Conservation (phyloP, 2,888 invertebrate genomes). For the Lacanobia wlatinum region DNA sequence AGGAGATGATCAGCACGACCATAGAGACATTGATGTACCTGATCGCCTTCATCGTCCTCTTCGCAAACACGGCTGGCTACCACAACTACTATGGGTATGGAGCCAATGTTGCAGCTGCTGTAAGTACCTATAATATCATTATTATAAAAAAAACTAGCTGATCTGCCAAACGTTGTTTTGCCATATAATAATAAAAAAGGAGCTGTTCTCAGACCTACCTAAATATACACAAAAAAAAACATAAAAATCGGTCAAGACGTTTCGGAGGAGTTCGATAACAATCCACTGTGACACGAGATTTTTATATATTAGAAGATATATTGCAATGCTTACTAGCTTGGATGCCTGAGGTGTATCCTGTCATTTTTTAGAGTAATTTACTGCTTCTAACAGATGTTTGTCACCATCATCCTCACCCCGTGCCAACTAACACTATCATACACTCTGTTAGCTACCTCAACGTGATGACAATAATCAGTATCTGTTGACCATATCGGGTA, state of each 20-base stretch:
- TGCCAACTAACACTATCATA: neutral
- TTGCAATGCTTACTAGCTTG: no score
- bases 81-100: slow-evolving; percentile 78
- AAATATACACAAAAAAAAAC: no score
- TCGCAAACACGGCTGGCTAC: slow-evolving; percentile 90
- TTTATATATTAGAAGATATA: no score
- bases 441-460: neutral
- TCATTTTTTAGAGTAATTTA: neutral
- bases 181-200: no score
- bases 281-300: no score
- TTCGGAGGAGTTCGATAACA: no score
- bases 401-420: no score
- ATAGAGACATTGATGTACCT: slow-evolving; percentile 93
- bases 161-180: no score
- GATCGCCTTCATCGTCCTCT: slow-evolving; percentile 95
- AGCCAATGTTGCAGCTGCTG: slow-evolving; percentile 94
- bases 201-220: no score
- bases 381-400: neutral
- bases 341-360: neutral
- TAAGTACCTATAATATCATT: slow-evolving; percentile 87
- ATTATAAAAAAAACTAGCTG: neutral
- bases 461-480: neutral
- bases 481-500: slow-evolving; percentile 1
- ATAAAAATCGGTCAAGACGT: no score
- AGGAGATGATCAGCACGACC: slow-evolving; percentile 95